A percentile compares a stretch with the other conserved stretches of the same genome.
Conservation (phyloP, 2,797 vertebrate species). For the Ambastaia sidthimunki region DNA sequence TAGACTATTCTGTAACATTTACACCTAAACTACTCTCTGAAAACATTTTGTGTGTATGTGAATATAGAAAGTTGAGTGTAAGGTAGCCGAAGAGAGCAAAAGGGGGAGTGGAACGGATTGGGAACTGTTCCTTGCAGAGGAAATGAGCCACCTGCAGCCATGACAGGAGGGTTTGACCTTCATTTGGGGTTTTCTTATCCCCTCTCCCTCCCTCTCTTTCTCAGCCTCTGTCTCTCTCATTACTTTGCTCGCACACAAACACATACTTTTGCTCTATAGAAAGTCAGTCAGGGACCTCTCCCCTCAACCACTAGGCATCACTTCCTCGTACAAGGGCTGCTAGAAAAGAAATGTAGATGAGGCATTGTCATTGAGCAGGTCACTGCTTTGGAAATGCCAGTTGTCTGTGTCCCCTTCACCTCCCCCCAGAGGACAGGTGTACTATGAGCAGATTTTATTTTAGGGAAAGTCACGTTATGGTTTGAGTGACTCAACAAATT, state of each 20-base stretch:
- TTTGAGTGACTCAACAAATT: conserved; percentile 6
- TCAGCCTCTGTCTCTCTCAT: conserved; percentile 39
- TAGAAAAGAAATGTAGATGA: conserved; percentile 94
- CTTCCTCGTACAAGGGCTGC: conserved; percentile 88
- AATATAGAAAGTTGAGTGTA: conserved; percentile 62
- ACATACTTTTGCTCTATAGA: conserved; percentile 56
- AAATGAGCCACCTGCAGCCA: conserved; percentile 89
- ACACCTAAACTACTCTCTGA: not conserved
- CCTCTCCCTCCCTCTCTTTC: conserved; percentile 24
- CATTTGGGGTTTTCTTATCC: conserved; percentile 68
- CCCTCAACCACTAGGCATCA: conserved; percentile 77
- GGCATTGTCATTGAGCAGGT: conserved; percentile 75
- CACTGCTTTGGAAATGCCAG: conserved; percentile 83
- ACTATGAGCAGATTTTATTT: conserved; percentile 31
- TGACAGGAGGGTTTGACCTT: conserved; percentile 92
- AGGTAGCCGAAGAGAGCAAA: conserved; percentile 38
- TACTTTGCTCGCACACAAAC: conserved; percentile 37
- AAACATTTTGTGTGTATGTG: conserved; percentile 42
- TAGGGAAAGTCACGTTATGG: not conserved
- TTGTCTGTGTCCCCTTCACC: conserved; percentile 33
- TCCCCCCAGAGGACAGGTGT: conserved; percentile 54
- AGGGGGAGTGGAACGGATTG: conserved; percentile 39
- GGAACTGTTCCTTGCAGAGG: conserved; percentile 74
- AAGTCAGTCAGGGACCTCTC: conserved; percentile 50
- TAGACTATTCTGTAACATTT: not conserved